Conservation (phyloP, 2,797 vertebrate genomes). For the Siniperca undulata region DNA sequence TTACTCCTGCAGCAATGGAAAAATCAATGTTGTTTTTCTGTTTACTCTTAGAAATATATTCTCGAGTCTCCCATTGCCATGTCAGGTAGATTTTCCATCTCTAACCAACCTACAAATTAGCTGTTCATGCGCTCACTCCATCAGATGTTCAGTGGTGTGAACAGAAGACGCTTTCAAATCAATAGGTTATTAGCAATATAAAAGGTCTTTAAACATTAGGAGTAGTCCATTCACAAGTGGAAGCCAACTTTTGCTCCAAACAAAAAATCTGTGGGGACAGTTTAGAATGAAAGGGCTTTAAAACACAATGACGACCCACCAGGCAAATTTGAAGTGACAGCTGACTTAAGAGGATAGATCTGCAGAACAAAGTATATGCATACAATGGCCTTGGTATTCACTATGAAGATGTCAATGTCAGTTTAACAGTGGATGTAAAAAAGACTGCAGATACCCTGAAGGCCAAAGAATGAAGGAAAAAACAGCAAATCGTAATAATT, state of each 20-base stretch:
- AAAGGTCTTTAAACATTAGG: constrained; percentile 50
- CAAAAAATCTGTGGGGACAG: constrained; percentile 30
- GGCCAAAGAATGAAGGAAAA: constrained; percentile 35
- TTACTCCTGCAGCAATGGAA: constrained; percentile 63
- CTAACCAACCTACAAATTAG: constrained; percentile 56
- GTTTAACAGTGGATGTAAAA: constrained; percentile 59
- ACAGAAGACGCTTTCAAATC: constrained; percentile 52
- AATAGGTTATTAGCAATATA: constrained; percentile 69
- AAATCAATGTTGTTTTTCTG: constrained; percentile 68
- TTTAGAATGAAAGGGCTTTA: constrained; percentile 48
- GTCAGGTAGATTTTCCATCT: constrained; percentile 51
- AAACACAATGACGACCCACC: constrained; percentile 36
- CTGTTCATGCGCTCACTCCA: constrained; percentile 30
- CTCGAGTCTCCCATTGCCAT: constrained; percentile 20
- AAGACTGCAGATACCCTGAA: constrained; percentile 31
- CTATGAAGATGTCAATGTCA: constrained; percentile 61
- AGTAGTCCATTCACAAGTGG: constrained; percentile 23
- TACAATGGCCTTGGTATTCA: constrained; percentile 34
- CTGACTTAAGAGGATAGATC: constrained; percentile 55
- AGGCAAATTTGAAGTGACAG: constrained; percentile 61
- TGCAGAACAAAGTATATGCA: constrained; percentile 42
- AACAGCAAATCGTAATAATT: constrained; percentile 54
- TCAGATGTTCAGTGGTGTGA: constrained; percentile 52
- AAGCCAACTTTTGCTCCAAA: constrained; percentile 35
- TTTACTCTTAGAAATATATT: constrained; percentile 56